Evolutionary conservation across 2,797 vertebrate genomes (phyloP).

Genomic region (Coregonus sp.): DNA sequence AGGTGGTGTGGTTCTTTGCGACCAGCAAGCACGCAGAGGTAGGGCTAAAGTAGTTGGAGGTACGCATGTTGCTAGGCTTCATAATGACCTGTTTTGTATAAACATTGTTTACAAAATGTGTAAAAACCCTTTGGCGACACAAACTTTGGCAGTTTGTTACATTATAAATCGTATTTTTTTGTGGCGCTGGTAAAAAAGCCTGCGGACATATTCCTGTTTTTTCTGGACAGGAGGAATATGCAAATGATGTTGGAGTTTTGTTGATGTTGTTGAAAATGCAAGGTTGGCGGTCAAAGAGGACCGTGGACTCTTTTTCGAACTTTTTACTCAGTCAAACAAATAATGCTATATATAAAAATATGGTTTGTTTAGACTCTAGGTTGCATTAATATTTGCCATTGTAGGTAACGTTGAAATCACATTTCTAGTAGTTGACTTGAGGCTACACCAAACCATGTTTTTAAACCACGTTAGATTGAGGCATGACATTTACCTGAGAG

Average conservation of each 20-base stretch:
- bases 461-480: neutral
- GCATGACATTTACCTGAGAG: too few species aligned
- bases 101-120: conserved; percentile 17
- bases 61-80: neutral
- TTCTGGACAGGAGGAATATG: conserved; percentile 18
- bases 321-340: conserved; percentile 35
- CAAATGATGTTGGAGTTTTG: conserved; percentile 16
- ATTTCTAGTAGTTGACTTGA: neutral
- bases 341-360: conserved; percentile 19
- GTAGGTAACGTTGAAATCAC: neutral
- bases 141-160: conserved; percentile 20
- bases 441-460: neutral
- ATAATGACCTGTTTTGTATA: conserved; percentile 14
- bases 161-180: conserved; percentile 28
- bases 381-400: conserved; percentile 1
- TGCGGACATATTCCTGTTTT: conserved; percentile 4
- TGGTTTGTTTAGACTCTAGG: conserved; percentile 11
- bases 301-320: conserved; percentile 8
- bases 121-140: neutral
- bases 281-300: conserved; percentile 7
- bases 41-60: neutral
- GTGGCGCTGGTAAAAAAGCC: conserved; percentile 21
- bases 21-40: neutral
- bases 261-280: neutral
- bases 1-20: neutral